Evolutionary conservation across 2,888 invertebrate genomes (phyloP), one percentile per base, ranked within the genome.

Genomic region (Hirtodrosophila duncani): DNA sequence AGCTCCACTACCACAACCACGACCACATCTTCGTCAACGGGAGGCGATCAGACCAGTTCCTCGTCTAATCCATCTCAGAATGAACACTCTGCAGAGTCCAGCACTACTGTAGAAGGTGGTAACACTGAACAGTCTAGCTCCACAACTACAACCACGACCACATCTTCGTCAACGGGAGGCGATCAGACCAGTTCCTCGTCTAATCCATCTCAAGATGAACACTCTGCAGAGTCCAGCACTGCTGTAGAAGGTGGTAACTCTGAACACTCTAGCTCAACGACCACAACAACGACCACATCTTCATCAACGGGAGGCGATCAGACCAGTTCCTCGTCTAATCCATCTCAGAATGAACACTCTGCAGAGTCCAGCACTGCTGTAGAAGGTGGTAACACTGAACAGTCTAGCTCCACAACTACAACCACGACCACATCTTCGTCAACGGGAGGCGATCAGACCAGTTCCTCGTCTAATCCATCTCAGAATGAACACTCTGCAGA

Each of bases 371-470:
- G 17, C 29, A 20, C 9, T 9, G 3, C 24, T 8, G 5, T 18
- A 2, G 8, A 20, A 8, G 6, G 23, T 23, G 21, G 33, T 1
- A 8, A 26, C 11, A n/a, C 49, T 0, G 2, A 14, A 1, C 33
- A 49, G 3, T 26, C 49, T 7, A 30, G 31, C 27, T 44, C 55
- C 3, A 27, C 43, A 0, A 41, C 41, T 16, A 49, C 44, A 3
- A 29, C 37, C 0, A 44, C 24, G 8, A 33, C 51, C 2, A 34
- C 34, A 1, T 20, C 29, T 2, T 23, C 8, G 2, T 17, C 26
- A 13, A 16, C 18, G 2, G 21, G 11, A 3, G n/a, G 0, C 3
- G 14, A 29, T 5, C n/a, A n/a, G n/a, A n/a, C n/a, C n/a, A n/a
- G n/a, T n/a, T n/a, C n/a, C n/a, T n/a, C n/a, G n/a, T n/a, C n/a